Base-by-base conservation (phyloP, 2,888 invertebrate species). In the Athalia cordata region DNA sequence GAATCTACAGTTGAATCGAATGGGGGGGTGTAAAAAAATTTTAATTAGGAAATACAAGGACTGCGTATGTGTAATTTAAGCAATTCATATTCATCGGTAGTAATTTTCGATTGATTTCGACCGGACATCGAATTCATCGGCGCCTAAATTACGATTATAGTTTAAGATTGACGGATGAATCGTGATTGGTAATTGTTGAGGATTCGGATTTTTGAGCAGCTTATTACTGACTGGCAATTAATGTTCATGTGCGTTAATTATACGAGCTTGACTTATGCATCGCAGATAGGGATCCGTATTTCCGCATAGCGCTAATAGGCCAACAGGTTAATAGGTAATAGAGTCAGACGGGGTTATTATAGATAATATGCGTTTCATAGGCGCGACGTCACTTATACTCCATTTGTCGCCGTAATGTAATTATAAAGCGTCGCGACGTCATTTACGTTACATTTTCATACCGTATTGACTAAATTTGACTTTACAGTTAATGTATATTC, bases 271-370 rank as follows among this genome's bases (percentile, higher is more conserved):
- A 72, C n/a, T 13, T 29, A 29, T 29, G 45, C 7, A 29, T 9
- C 3, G 13, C 47, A 13, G 72, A 72, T 72, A 72, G 72, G 59
- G 72, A 72, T 72, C 72, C 72, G 57, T 13, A 59, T 45, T 72
- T 72, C 47, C 13, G 45, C 47, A 29, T 29, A 29, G 29, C 29
- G 47, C 72, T 72, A 72, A 72, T 72, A 59, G 72, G 72, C 72
- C 59, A 72, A 72, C 72, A 72, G 72, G 72, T 72, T 72, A 72
- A 72, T 47, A 72, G 59, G 72, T 49, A 72, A 68, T 59, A 59
- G 45, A 72, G 72, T 57, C 72, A 57, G 72, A 59, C 57, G 62
- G 52, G 72, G 45, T 57, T 47, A 72, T 57, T 72, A 43, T 45
- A 15, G 43, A 72, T 59, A 59, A 29, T 29, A 29, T 29, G 29